Evolutionary conservation across 2,113 vertebrate genomes (phyloP), one percentile per base, ranked within the genome.

Genomic region (Saguinus midas): DNA sequence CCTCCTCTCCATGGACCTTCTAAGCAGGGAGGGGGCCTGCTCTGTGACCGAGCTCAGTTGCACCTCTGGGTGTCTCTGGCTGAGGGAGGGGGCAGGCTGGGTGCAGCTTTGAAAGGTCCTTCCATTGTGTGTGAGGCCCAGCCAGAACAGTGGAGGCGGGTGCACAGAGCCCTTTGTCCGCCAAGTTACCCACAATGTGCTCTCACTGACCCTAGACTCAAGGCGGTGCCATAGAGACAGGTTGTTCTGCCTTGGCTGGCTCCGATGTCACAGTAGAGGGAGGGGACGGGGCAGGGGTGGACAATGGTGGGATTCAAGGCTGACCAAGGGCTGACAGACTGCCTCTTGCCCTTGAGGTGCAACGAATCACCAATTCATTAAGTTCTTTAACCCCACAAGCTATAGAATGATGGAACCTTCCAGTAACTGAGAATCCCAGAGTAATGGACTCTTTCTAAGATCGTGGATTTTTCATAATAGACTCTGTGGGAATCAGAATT

Each of bases 101-200:
- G 37, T 20, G 52, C 61, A 61, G 85, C 32, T 43, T 61, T 0
- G 1, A 91, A 86, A 96, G 79, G 48, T 84, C 87, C 14, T 82
- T 95, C 55, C 57, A 93, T 85, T 96, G 94, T 97, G 91, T n/a
- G 37, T 3, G 75, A 97, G 92, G 50, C 90, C 23, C 2, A 20
- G 70, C 12, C 43, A 48, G 93, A 58, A 78, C 64, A 2, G 85
- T 0, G 23, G 93, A 37, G 97, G 95, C 27, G 1, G 20, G 66
- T 92, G 43, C 58, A 85, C n/a, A 55, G 88, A 35, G 37, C 52
- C 55, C 92, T 95, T 97, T 96, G 92, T 96, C 82, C 68, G 40
- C 14, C 0, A 0, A 68, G 73, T 85, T 66, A 55, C 78, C 80
- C 80, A 45, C 35, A 35, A 75, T 58, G 90, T 32, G 2, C 82